Evolutionary conservation across 2,797 vertebrate species (phyloP).

Genomic region (Thamnophis elegans): DNA sequence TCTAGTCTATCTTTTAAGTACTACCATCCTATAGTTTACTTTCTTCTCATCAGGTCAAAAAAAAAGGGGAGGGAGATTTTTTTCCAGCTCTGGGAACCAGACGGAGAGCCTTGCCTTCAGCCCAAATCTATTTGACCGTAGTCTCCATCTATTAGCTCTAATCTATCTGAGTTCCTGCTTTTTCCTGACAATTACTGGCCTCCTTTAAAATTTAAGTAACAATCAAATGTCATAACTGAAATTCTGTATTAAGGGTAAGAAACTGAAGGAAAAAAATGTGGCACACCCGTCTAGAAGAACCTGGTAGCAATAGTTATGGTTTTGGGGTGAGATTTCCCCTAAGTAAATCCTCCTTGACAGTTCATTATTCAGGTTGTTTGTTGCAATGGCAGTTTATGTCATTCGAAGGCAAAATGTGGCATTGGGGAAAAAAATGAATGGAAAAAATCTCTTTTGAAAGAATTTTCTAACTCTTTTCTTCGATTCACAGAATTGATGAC

Average conservation of each 20-base stretch:
- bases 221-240: neutral
- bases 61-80: neutral
- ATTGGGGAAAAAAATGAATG: constrained; percentile 16
- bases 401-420: constrained; percentile 20
- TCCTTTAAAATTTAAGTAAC: neutral
- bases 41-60: neutral
- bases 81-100: neutral
- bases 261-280: neutral
- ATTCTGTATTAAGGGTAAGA: neutral
- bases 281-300: neutral
- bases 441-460: constrained; percentile 13
- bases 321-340: neutral
- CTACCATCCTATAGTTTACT: neutral
- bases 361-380: neutral
- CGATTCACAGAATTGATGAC: constrained; percentile 86
- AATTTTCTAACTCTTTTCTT: constrained; percentile 43
- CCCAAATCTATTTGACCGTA: neutral
- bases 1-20: neutral
- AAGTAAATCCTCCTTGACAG: neutral
- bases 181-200: neutral
- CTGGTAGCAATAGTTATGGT: neutral
- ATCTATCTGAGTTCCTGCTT: neutral
- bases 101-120: neutral
- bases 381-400: neutral
- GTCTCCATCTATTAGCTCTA: neutral